Evolutionary conservation across 2,888 invertebrate species (phyloP).

Genomic region (Scaptodrosophila latifasciaeformis): DNA sequence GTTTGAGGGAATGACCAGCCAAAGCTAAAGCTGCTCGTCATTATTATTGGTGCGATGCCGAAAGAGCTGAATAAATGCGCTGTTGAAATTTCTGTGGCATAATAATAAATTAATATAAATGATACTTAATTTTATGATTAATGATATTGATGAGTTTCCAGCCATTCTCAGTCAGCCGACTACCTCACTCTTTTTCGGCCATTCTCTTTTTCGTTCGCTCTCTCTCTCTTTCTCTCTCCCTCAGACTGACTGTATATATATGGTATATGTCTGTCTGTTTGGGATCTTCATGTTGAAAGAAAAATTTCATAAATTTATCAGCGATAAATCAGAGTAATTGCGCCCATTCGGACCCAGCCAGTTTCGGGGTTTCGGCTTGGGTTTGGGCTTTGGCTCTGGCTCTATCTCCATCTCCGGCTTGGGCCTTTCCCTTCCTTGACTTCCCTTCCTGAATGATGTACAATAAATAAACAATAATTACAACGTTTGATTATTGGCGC

Average conservation of each 20-base stretch:
- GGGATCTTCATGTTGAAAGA: too few species aligned
- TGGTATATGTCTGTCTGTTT: too few species aligned
- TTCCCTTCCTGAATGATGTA: slow-evolving; percentile 6
- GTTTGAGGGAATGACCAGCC: background rate
- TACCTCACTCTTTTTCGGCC: slow-evolving; percentile 4
- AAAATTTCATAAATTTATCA: slow-evolving; percentile 62
- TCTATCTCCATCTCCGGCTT: too few species aligned
- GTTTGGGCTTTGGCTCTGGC: too few species aligned
- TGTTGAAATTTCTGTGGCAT: slow-evolving; percentile 62
- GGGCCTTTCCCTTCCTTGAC: slow-evolving; percentile 8
- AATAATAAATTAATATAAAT: slow-evolving; percentile 72
- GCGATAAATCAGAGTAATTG: slow-evolving; percentile 56
- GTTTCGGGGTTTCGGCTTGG: too few species aligned
- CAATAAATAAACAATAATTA: slow-evolving; percentile 67
- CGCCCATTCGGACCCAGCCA: background rate
- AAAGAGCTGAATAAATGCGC: slow-evolving; percentile 36
- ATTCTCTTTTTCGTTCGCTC: too few species aligned
- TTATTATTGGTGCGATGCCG: too few species aligned
- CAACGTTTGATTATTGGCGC: slow-evolving; percentile 50
- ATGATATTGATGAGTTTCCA: slow-evolving; percentile 64
- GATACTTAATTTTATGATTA: slow-evolving; percentile 72
- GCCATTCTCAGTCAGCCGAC: slow-evolving; percentile 15
- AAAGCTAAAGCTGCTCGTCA: slow-evolving; percentile 6
- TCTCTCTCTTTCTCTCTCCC: background rate
- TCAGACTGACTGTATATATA: background rate